phyloP scores from a whole-genome alignment of 2,113 vertebrate species.

The Gracilinanus agilis region DNA sequence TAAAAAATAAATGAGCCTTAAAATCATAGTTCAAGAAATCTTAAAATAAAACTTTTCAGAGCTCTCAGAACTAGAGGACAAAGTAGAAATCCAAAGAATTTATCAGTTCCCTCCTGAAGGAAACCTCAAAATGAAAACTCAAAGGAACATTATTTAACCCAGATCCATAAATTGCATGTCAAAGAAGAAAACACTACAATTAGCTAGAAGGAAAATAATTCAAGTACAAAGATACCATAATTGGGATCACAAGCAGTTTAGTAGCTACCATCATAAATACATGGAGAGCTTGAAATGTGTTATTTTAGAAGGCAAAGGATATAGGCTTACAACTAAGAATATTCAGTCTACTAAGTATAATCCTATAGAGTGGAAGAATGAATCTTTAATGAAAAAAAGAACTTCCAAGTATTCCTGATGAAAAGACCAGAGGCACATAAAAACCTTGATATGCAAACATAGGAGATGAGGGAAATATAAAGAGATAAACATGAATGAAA shows the following conservation, averaged over 20 bases:
- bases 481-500: background rate
- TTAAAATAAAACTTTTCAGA: background rate
- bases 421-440: slow-evolving; percentile 13
- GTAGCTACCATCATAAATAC: background rate
- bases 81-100: background rate
- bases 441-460: background rate
- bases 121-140: background rate
- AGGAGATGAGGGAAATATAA: background rate
- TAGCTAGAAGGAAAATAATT: background rate
- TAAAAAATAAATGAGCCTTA: background rate
- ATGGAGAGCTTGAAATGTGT: background rate
- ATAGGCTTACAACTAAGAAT: background rate
- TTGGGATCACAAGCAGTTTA: background rate
- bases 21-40: background rate
- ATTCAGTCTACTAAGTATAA: background rate
- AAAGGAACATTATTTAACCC: background rate
- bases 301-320: background rate
- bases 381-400: background rate
- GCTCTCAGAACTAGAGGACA: background rate
- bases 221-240: background rate
- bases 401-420: slow-evolving; percentile 21
- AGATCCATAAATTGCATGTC: background rate
- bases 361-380: background rate
- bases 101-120: background rate
- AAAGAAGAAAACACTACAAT: background rate